Conservation (phyloP, 2,113 vertebrate genomes). For the Gasterosteus nipponicus region DNA sequence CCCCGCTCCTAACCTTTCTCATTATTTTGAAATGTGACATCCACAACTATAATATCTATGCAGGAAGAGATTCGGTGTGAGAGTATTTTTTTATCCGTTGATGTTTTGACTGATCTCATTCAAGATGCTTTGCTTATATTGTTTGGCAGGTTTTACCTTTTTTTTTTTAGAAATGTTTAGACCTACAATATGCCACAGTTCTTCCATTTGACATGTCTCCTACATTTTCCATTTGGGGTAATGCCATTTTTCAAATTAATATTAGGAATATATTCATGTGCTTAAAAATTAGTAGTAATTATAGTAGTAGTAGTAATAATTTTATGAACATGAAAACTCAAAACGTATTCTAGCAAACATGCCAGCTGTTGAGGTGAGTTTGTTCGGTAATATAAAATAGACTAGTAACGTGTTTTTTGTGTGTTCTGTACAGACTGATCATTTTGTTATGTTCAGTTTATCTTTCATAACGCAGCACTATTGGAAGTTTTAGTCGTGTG, state of each 20-base stretch:
- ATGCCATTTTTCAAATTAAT: constrained; percentile 4
- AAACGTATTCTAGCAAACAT: constrained; percentile 3
- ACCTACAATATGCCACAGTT: not conserved
- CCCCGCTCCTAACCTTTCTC: constrained; percentile 59
- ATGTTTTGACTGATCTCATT: constrained; percentile 45
- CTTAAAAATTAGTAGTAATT: not conserved
- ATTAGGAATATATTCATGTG: constrained; percentile 8
- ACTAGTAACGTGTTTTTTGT: not conserved
- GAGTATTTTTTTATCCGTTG: constrained; percentile 26
- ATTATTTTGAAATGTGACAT: constrained; percentile 68
- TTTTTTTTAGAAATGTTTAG: not conserved
- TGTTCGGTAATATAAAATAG: not conserved
- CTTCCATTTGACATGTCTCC: not conserved
- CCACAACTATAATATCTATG: constrained; percentile 44
- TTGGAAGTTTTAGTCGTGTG: constrained; percentile 4
- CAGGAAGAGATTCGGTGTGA: constrained; percentile 26
- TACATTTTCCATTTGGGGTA: not conserved
- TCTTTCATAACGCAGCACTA: not conserved
- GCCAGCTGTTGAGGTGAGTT: not conserved
- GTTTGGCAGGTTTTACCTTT: constrained; percentile 4
- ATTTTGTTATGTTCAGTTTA: constrained; percentile 12
- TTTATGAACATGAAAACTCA: constrained; percentile 3
- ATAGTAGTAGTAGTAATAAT: not conserved
- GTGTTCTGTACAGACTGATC: not conserved
- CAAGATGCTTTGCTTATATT: constrained; percentile 11